Conservation (phyloP, 1,140 invertebrate genomes). For the Heliconius hewitsoni region DNA sequence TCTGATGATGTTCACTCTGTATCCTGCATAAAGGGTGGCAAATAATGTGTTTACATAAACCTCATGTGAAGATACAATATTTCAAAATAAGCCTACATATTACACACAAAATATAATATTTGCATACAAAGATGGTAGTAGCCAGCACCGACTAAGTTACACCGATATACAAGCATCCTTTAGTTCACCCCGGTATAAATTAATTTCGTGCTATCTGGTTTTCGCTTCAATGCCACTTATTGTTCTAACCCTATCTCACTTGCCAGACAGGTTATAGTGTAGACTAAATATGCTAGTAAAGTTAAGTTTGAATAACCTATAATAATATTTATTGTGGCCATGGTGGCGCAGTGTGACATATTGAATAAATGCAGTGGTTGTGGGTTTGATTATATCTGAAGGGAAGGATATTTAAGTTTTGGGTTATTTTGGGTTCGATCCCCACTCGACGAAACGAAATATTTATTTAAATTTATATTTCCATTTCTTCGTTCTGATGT, state of each 20-base stretch:
- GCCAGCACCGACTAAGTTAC: neutral
- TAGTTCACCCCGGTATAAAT: conserved; percentile 20
- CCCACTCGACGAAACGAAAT: no score
- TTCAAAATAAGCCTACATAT: no score
- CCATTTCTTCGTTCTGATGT: no score
- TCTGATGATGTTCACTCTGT: no score
- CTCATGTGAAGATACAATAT: no score
- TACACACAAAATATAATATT: no score
- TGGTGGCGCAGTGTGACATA: neutral
- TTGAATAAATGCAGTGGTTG: neutral
- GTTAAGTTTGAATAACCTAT: neutral
- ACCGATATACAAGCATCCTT: conserved; percentile 7
- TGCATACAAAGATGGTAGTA: neutral
- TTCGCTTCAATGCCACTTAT: conserved; percentile 51
- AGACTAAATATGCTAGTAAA: conserved; percentile 2
- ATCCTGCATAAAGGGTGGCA: no score
- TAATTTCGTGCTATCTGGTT: conserved; percentile 47
- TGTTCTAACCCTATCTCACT: conserved; percentile 46
- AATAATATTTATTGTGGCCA: neutral
- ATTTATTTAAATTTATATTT: no score
- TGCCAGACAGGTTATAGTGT: conserved; percentile 11
- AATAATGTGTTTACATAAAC: no score
- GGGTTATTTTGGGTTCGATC: no score
- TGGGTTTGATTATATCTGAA: neutral
- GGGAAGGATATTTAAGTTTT: no score